Evolutionary conservation across 1,140 invertebrate species (phyloP), one percentile per base, ranked within the genome.

Genomic region (Notospermus geniculatus): DNA sequence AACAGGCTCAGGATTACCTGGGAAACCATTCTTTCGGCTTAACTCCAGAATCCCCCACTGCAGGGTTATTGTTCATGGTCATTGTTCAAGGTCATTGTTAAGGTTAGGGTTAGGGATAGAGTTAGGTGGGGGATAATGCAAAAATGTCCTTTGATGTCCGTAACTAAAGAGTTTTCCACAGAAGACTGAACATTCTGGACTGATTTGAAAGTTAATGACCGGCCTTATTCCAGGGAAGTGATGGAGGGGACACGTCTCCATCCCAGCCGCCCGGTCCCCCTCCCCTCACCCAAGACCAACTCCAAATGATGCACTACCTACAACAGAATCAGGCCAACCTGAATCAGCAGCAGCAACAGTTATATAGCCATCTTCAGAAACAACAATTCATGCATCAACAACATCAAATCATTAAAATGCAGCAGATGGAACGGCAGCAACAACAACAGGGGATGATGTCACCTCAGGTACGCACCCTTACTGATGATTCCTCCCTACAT

Each of bases 231-330:
- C 36, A 46, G 28, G 23, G 22, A 59, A 29, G 36, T 36, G 30
- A 19, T 27, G 62, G 52, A 32, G 28, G 57, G 32, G 66, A 65
- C 62, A 59, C 74, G 7, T 57, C 64, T 30, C 60, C 72, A 46
- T 32, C 82, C 28, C 67, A 68, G 82, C 57, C 84, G 82, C 28
- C 83, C 78, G 36, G 73, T 30, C 79, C 80, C 28, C 78, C 84
- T 28, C 88, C 87, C 69, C 82, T 94, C 41, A 87, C 86, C 11
- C 86, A 86, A 4, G 91, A 94, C 68, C 92, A 96, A 74, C 74
- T 94, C 46, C 91, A 95, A 73, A 88, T 91, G 71, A 78, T 95
- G 27, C 89, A 93, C 69, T 87, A 88, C 72, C 83, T 94, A 36
- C 91, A 94, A 80, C 67, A 81, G 54, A 82, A 80, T 64, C 66